Percentiles rank a stretch among this genome's conserved stretches.
These are phyloP conservation scores for Apocheima hispidaria DNA, from an alignment of 2,888 invertebrate species.

Conservation along the genomic window DNA sequence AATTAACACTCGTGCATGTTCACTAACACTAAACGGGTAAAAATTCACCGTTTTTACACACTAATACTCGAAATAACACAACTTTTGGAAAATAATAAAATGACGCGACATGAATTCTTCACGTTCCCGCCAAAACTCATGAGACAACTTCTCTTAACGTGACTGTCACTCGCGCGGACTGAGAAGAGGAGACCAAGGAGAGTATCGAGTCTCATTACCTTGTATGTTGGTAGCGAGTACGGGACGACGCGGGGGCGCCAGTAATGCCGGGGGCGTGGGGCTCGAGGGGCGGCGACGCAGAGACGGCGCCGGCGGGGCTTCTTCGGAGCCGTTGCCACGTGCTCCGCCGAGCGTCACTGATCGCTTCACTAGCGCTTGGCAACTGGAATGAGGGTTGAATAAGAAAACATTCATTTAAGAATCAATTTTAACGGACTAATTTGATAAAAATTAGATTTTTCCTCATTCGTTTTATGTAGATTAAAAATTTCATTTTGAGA, in stretches of 20 bases:
- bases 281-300: constrained; percentile 80
- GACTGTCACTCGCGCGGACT: not conserved
- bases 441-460: no score
- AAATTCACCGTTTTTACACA: no score
- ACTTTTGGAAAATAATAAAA: no score
- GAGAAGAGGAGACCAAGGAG: not conserved
- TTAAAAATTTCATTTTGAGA: no score
- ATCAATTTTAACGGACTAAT: not conserved
- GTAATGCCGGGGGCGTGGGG: constrained; percentile 61
- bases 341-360: constrained; percentile 72
- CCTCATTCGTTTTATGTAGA: no score
- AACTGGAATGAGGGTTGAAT: constrained; percentile 54
- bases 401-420: not conserved
- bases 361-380: constrained; percentile 81
- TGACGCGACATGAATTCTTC: no score
- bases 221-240: constrained; percentile 77
- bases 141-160: no score
- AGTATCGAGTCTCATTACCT: constrained; percentile 55
- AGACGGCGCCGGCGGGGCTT: constrained; percentile 76
- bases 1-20: no score
- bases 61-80: no score
- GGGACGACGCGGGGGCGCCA: constrained; percentile 65
- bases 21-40: no score
- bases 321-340: constrained; percentile 64
- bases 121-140: no score